These are phyloP conservation scores for Smittia sp. DNA, from an alignment of 2,888 invertebrate species.

Conservation along the genomic window DNA sequence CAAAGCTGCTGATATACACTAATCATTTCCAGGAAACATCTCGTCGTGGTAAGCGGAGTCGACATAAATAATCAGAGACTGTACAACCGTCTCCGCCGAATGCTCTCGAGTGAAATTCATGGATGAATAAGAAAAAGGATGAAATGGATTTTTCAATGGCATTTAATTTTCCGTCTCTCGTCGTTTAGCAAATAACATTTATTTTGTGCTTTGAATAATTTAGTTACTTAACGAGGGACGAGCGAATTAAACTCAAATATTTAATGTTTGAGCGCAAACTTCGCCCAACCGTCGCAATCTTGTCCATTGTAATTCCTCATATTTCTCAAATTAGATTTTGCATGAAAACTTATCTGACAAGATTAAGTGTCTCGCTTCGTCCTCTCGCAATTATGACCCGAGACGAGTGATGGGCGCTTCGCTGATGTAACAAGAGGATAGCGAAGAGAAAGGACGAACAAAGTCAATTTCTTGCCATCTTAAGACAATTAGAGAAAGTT, in stretches of 20 bases:
- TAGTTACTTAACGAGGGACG: neutral
- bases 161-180: conserved; percentile 6
- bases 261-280: conserved; percentile 13
- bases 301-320: neutral
- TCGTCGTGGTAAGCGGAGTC: neutral
- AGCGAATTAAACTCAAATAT: conserved; percentile 36
- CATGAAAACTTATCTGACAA: conserved; percentile 6
- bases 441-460: neutral
- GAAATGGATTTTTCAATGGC: conserved; percentile 5
- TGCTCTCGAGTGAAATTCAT: neutral
- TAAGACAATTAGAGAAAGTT: neutral
- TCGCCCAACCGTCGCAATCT: neutral
- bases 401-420: neutral
- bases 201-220: conserved; percentile 18
- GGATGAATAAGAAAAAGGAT: conserved; percentile 16
- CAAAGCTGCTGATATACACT: conserved; percentile 10
- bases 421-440: neutral
- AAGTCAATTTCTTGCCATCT: neutral
- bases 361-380: neutral
- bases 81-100: neutral
- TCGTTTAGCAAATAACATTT: conserved; percentile 9
- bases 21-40: neutral
- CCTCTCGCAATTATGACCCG: conserved; percentile 5
- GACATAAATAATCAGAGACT: neutral
- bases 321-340: neutral